Evolutionary conservation across 2,113 vertebrate genomes (phyloP).

Genomic region (Clupea harengus): DNA sequence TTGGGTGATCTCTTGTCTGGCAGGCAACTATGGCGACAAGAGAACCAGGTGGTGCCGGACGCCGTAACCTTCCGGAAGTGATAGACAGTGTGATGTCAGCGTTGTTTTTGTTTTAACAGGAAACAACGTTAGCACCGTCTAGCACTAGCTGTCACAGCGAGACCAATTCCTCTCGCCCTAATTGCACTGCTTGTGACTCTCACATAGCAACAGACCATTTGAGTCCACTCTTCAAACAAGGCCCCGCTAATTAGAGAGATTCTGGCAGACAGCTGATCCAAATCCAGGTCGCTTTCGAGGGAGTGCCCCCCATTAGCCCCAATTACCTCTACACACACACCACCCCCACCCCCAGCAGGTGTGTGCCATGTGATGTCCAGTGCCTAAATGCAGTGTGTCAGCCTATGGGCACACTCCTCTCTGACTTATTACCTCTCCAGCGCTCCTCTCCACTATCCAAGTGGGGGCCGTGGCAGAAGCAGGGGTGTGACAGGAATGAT

Average conservation of each 20-base stretch:
- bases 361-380: background rate
- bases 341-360: background rate
- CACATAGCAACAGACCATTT: background rate
- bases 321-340: background rate
- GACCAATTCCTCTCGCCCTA: background rate
- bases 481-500: background rate
- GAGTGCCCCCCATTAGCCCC: background rate
- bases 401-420: background rate
- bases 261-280: background rate
- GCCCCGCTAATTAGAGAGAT: background rate
- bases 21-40: constrained; percentile 45
- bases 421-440: background rate
- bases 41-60: background rate
- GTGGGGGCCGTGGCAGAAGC: background rate
- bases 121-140: background rate
- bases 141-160: background rate
- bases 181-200: background rate
- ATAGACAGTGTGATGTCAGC: background rate
- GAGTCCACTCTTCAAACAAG: background rate
- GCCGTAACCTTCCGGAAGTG: background rate
- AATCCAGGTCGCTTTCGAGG: background rate
- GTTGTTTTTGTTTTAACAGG: background rate
- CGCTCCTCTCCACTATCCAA: background rate
- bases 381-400: background rate
- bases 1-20: constrained; percentile 40